Evolutionary conservation across 2,113 vertebrate genomes (phyloP).

Genomic region (Stegastes partitus): DNA sequence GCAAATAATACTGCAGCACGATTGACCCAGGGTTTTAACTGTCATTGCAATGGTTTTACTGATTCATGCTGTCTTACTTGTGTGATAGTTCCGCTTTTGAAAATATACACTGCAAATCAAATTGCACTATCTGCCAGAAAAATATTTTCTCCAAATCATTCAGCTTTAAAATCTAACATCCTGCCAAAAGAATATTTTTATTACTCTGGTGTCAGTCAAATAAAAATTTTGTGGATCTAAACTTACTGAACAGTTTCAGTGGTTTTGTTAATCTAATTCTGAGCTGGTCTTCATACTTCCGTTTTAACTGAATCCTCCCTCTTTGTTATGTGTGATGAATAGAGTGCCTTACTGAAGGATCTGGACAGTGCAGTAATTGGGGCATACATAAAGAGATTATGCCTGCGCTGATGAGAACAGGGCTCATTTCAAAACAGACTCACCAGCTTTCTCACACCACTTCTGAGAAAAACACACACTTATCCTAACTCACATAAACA

Average conservation of each 20-base stretch:
- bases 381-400: conserved; percentile 80
- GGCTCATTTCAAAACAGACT: conserved; percentile 48
- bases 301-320: conserved; percentile 28
- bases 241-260: not conserved
- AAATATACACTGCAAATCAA: too few species aligned
- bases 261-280: conserved; percentile 14
- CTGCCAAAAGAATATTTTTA: not conserved
- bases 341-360: conserved; percentile 35
- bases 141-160: too few species aligned
- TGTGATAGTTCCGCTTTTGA: too few species aligned
- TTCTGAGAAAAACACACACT: conserved; percentile 21
- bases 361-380: conserved; percentile 69
- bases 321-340: conserved; percentile 67
- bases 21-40: too few species aligned
- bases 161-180: too few species aligned
- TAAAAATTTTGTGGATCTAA: not conserved
- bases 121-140: too few species aligned
- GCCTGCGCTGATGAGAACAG: conserved; percentile 57
- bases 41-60: too few species aligned
- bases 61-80: too few species aligned
- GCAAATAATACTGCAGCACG: too few species aligned
- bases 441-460: not conserved
- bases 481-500: conserved; percentile 7
- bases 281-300: conserved; percentile 2
- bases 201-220: conserved; percentile 8